Base-by-base conservation (phyloP, 2,888 invertebrate species). In the Spilarctia lutea region DNA sequence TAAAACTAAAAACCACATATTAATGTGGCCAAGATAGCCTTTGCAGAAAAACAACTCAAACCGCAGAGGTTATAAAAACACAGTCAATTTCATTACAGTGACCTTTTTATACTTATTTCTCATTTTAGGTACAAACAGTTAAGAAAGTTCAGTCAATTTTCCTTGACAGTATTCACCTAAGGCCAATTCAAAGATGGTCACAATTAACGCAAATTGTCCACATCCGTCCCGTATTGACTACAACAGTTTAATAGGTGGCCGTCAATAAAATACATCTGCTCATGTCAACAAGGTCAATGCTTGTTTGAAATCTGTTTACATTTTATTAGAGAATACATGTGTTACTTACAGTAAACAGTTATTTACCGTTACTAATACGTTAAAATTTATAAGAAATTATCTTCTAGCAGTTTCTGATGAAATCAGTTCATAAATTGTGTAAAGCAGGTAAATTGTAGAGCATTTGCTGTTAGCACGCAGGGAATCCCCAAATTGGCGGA, bases 131-230 rank as follows among this genome's bases (percentile, higher is more conserved):
- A 39, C n/a, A 10, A 70, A 7, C 39, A 56, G 60, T 30, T 24
- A 71, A 79, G 80, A 81, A 82, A 83, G 79, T 72, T 66, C 73
- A 81, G 72, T 73, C 75, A 76, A 73, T 78, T 76, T 80, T 83
- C 81, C 81, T 84, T 79, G 78, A 73, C 75, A 75, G 78, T 72
- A 83, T 80, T 79, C 75, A 83, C 81, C 78, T 82, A 86, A 88
- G 85, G 84, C 83, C 86, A 65, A 80, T 88, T 87, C 85, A 69
- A 85, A 89, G 89, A 88, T 87, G 85, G 85, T 87, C 88, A 91
- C 90, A 93, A 93, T 93, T 94, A 94, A 91, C 91, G 88, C 91
- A 92, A 95, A 95, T 95, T 95, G 94, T 87, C 89, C 83, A 91
- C 94, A 94, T 95, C 95, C 95, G 94, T 93, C 87, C 89, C 88